A percentile compares a stretch with the other conserved stretches of the same genome.
Evolutionary conservation across 53 echinoderm and acorn worm species (phyloP).

Genomic region (Echinometra lucunter): DNA sequence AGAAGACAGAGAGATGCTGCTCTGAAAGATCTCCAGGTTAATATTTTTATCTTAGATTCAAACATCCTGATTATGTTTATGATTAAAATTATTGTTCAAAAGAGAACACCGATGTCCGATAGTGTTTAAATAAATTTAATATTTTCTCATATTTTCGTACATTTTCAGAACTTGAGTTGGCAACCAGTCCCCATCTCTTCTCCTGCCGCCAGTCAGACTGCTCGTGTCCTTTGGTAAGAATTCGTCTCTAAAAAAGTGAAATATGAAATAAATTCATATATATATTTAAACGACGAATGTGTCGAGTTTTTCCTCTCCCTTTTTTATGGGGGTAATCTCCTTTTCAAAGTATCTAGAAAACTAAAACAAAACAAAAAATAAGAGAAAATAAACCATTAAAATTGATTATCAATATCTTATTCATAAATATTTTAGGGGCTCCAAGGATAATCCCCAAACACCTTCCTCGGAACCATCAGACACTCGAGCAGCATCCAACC

Average conservation of each 20-base stretch:
- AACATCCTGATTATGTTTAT: too few relatives aligned
- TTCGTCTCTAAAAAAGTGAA: background rate
- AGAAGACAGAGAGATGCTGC: background rate
- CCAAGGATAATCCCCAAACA: background rate
- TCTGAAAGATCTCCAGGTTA: background rate
- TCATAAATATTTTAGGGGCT: background rate
- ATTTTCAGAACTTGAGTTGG: conserved; percentile 19
- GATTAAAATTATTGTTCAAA: too few relatives aligned
- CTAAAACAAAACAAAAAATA: background rate
- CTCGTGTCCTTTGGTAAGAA: conserved; percentile 13
- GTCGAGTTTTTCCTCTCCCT: background rate
- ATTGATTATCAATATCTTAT: background rate
- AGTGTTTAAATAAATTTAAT: too few relatives aligned
- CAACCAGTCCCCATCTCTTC: background rate
- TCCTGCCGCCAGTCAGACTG: background rate
- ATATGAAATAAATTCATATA: background rate
- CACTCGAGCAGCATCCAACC: conserved; percentile 18
- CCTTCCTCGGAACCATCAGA: conserved; percentile 3
- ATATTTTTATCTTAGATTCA: too few relatives aligned
- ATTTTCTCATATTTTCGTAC: background rate
- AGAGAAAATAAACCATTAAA: background rate
- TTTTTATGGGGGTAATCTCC: too few relatives aligned
- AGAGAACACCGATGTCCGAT: too few relatives aligned
- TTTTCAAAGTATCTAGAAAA: background rate
- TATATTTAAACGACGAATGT: background rate